A percentile compares a stretch with the other conserved stretches of the same genome.
phyloP scores from a whole-genome alignment of 2,888 invertebrate species.

The Megamerina dolium region DNA sequence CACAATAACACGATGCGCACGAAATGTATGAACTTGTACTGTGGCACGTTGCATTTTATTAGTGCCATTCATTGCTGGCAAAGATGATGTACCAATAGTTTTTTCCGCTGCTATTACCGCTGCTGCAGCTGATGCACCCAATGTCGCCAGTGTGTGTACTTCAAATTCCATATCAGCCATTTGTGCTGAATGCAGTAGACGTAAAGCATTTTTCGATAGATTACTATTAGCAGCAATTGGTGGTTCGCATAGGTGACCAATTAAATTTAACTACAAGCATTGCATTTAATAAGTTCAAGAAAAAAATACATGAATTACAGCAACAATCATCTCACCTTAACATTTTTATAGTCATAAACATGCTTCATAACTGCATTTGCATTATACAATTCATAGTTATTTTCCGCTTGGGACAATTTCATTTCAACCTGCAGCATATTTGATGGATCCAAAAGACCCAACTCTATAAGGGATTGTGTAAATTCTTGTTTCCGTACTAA shows the following conservation, averaged over 20 bases:
- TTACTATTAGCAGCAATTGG: slow-evolving; percentile 54
- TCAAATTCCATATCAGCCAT: slow-evolving; percentile 64
- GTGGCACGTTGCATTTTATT: slow-evolving; percentile 12
- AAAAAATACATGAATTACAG: background rate
- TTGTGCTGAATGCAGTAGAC: slow-evolving; percentile 53
- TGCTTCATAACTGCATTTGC: slow-evolving; percentile 20
- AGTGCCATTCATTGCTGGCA: slow-evolving; percentile 10
- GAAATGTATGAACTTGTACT: slow-evolving; percentile 46
- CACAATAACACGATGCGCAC: slow-evolving; percentile 61
- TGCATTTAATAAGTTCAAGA: no score
- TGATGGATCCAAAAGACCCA: slow-evolving; percentile 53
- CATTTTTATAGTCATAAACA: slow-evolving; percentile 36
- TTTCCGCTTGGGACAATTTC: slow-evolving; percentile 27
- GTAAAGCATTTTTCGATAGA: slow-evolving; percentile 55
- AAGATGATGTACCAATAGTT: background rate
- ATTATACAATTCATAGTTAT: slow-evolving; percentile 24
- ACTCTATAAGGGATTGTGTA: slow-evolving; percentile 54
- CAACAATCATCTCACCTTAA: slow-evolving; percentile 36
- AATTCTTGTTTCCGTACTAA: slow-evolving; percentile 60
- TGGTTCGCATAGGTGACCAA: slow-evolving; percentile 58
- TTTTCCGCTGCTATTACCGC: slow-evolving; percentile 2
- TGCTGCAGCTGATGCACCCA: slow-evolving; percentile 5
- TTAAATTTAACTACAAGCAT: slow-evolving; percentile 50
- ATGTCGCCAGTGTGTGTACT: slow-evolving; percentile 37
- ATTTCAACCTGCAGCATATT: slow-evolving; percentile 33